phyloP scores from a whole-genome alignment of 2,888 invertebrate species.

The Bugula neritina region DNA sequence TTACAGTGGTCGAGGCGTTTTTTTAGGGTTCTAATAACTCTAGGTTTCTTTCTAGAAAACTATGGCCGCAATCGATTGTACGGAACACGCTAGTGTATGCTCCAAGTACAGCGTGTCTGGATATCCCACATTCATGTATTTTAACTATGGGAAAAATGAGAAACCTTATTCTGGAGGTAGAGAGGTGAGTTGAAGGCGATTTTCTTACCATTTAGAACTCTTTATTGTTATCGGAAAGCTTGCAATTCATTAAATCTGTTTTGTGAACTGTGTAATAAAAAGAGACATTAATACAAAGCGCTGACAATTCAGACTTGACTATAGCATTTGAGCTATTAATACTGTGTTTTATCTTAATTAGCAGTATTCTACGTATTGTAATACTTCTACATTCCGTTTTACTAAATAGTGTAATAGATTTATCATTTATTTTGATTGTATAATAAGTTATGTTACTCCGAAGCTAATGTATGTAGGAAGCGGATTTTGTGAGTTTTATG shows the following conservation, averaged over 20 bases:
- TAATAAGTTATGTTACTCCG: too few relatives aligned
- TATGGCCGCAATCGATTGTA: slow-evolving; percentile 78
- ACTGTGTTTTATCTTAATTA: too few relatives aligned
- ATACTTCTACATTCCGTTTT: too few relatives aligned
- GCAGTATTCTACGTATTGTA: too few relatives aligned
- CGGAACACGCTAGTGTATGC: slow-evolving; percentile 62
- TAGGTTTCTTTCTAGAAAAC: slow-evolving; percentile 60
- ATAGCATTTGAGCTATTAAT: too few relatives aligned
- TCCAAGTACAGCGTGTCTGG: slow-evolving; percentile 68
- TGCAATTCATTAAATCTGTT: not conserved
- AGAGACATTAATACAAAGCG: too few relatives aligned
- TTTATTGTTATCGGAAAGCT: not conserved
- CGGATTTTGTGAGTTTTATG: slow-evolving; percentile 65
- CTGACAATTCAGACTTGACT: too few relatives aligned
- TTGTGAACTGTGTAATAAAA: not conserved
- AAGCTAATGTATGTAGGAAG: too few relatives aligned
- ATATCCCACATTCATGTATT: slow-evolving; percentile 81
- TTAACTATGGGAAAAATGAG: slow-evolving; percentile 67
- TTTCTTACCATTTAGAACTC: not conserved
- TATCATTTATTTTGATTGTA: too few relatives aligned
- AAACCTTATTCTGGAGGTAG: slow-evolving; percentile 69
- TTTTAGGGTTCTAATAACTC: too few relatives aligned
- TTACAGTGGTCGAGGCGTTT: too few relatives aligned
- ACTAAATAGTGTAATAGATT: too few relatives aligned
- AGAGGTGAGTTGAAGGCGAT: slow-evolving; percentile 57